A percentile compares a stretch with the other conserved stretches of the same genome.
Evolutionary conservation across 2,113 vertebrate species (phyloP).

Genomic region (Hippocampus zosterae): DNA sequence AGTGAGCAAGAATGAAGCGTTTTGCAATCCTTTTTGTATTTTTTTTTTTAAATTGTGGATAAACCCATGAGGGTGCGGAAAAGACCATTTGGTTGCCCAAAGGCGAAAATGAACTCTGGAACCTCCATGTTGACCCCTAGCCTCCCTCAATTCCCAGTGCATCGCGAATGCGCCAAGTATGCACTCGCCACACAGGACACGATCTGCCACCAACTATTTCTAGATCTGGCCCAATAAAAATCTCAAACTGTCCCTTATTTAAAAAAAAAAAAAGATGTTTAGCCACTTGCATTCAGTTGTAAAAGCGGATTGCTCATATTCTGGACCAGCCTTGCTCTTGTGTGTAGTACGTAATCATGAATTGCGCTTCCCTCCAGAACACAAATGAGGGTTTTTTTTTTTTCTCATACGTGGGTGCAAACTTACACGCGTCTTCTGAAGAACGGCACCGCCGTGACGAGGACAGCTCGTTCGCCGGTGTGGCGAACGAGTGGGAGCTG

Average conservation of each 20-base stretch:
- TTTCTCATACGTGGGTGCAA: neutral
- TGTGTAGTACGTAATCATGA: too few species aligned
- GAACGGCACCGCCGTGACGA: conserved; percentile 1
- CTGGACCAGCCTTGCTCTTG: too few species aligned
- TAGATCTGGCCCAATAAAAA: too few species aligned
- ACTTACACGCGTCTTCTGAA: conserved; percentile 6
- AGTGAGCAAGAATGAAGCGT: neutral
- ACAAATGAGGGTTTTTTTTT: neutral
- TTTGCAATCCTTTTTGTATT: neutral
- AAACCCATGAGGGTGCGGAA: neutral
- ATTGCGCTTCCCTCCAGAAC: neutral
- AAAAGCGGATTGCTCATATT: too few species aligned
- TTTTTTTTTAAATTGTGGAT: neutral
- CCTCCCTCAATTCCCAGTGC: conserved; percentile 6
- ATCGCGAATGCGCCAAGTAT: conserved; percentile 9
- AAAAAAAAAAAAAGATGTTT: too few species aligned
- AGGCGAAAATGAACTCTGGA: conserved; percentile 10
- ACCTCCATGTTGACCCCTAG: conserved; percentile 8
- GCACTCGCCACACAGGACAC: conserved; percentile 8
- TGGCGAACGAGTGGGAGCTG: conserved; percentile 11
- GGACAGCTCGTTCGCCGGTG: conserved; percentile 11
- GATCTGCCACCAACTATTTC: too few species aligned
- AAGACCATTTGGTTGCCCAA: neutral
- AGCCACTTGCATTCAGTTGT: too few species aligned
- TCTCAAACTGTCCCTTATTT: too few species aligned